Base-by-base conservation (phyloP, 2,888 invertebrate genomes). In the Chrysolina haemoptera region DNA sequence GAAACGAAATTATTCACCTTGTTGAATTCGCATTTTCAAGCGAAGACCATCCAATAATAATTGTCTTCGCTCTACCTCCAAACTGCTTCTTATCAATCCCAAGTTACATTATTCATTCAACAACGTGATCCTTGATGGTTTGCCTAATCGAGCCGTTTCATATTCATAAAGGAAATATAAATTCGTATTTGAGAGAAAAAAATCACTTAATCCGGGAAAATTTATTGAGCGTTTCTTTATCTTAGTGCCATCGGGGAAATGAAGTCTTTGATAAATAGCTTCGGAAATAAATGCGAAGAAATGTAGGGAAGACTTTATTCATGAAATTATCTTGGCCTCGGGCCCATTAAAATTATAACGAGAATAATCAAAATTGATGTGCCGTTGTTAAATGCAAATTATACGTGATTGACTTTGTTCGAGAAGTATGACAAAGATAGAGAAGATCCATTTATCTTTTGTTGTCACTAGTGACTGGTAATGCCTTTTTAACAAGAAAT, bases 161-260 rank as follows among this genome's bases (percentile, higher is more conserved):
- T 67, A 67, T 55, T 67, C 67, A 55, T 53, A 67, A 53, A 53
- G 67, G 67, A 18, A 20, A 55, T 53, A 67, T 67, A 67, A 67
- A 40, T 50, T 67, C 53, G 35, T 53, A 53, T 53, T 67, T 10
- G 27, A 16, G 40, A 40, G 20, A 50, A 67, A 66, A 65, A 67
- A 53, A 67, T 53, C 67, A 67, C 67, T 53, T 53, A 16, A 40
- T 67, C 40, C 55, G 16, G 18, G 53, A 53, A 67, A 53, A 40
- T 67, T 53, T 53, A 67, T 55, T 53, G 41, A 53, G 67, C 53
- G 8, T 53, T 53, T 53, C 48, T 53, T 53, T 40, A 67, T 67
- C 67, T 67, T 20, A 55, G 6, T 50, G 66, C 50, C 50, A 22
- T 66, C 20, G 40, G 67, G 46, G 55, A 67, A 67, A 53, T 27